phyloP scores from a whole-genome alignment of 2,797 vertebrate species.

The Liasis olivaceus region DNA sequence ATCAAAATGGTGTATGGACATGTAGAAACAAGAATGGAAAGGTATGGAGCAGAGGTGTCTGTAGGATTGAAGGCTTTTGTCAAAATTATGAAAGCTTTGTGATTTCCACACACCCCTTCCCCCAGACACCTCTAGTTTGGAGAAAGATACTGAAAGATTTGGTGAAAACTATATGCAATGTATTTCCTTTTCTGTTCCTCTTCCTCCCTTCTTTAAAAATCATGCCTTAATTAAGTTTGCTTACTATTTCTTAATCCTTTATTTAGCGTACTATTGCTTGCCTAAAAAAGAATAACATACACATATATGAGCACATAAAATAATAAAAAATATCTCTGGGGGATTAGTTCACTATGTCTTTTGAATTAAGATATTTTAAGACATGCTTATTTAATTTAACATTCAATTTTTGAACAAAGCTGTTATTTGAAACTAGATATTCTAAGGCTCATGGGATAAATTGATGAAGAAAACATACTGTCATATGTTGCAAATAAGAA shows the following conservation, averaged over 20 bases:
- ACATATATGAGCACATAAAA: not conserved
- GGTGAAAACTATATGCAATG: not conserved
- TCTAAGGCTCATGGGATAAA: not conserved
- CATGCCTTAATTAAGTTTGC: not conserved
- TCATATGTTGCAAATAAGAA: not conserved
- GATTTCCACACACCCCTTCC: not conserved
- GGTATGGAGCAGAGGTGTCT: not conserved
- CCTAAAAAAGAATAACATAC: not conserved
- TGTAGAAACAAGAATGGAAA: not conserved
- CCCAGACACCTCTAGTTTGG: not conserved
- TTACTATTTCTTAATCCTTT: not conserved
- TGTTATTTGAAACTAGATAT: accelerated
- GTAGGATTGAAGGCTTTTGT: not conserved
- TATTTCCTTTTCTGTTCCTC: not conserved
- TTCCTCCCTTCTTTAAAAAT: not conserved
- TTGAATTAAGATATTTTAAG: not conserved
- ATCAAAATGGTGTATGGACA: not conserved
- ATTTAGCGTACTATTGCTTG: not conserved
- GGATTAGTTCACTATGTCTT: not conserved
- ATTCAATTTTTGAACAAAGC: not conserved
- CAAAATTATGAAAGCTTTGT: not conserved
- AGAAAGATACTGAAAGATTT: not conserved
- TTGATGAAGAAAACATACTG: accelerated
- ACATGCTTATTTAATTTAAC: not conserved
- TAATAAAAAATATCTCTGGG: not conserved